Evolutionary conservation across 2,888 invertebrate genomes (phyloP).

Genomic region (Stratiomys singularior): DNA sequence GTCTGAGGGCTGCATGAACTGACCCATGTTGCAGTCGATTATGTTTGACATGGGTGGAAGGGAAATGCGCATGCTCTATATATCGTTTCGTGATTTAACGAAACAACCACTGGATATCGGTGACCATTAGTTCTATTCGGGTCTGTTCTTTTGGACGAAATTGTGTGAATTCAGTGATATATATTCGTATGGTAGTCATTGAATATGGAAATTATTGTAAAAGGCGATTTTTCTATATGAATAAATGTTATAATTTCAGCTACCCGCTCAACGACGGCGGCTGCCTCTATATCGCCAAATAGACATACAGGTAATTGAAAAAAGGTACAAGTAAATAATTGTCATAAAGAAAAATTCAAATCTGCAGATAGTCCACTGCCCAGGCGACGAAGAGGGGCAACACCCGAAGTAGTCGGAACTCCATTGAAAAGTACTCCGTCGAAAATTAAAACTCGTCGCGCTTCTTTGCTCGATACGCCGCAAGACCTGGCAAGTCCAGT

Average conservation of each 20-base stretch:
- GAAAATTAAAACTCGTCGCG: conserved; percentile 5
- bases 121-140: no score
- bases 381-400: neutral
- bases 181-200: no score
- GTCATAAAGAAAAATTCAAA: neutral
- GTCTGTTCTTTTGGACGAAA: no score
- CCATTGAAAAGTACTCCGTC: conserved; percentile 10
- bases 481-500: neutral
- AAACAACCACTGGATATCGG: no score
- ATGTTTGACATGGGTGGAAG: no score
- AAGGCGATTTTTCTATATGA: no score
- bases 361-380: conserved; percentile 6
- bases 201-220: no score
- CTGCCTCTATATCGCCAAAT: neutral
- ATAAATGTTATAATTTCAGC: conserved; percentile 22
- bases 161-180: no score
- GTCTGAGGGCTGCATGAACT: no score
- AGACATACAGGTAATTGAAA: neutral
- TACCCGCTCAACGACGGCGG: conserved; percentile 15
- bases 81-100: no score
- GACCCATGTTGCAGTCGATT: no score
- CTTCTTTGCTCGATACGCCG: conserved; percentile 8
- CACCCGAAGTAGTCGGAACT: neutral
- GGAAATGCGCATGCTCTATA: no score
- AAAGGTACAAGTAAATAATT: neutral